Evolutionary conservation across 2,797 vertebrate species (phyloP).

Genomic region (Rhinogobio ventralis): DNA sequence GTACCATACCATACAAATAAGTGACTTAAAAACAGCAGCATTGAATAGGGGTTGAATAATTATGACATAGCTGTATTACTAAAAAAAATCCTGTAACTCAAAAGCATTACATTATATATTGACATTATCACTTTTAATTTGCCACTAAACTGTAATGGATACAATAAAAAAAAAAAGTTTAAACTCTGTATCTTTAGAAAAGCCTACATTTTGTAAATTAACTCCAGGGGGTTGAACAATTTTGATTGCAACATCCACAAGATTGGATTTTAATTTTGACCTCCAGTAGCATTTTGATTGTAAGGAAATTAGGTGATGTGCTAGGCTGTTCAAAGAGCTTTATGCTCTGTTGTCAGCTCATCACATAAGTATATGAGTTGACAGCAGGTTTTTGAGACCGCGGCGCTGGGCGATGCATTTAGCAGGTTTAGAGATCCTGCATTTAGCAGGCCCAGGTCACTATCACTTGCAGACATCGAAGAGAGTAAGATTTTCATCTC

Average conservation of each 20-base stretch:
- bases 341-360: constrained; percentile 65
- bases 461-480: constrained; percentile 72
- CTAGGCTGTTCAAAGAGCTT: constrained; percentile 60
- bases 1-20: too few species aligned
- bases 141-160: too few species aligned
- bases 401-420: constrained; percentile 57
- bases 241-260: neutral
- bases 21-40: too few species aligned
- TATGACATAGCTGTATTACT: too few species aligned
- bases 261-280: neutral
- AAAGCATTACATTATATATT: too few species aligned
- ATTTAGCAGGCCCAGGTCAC: constrained; percentile 53
- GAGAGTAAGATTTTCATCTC: constrained; percentile 67
- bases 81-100: too few species aligned
- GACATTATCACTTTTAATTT: too few species aligned
- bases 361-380: constrained; percentile 47
- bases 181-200: too few species aligned
- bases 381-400: constrained; percentile 63
- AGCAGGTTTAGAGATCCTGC: constrained; percentile 54
- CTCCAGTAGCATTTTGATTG: neutral
- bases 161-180: too few species aligned
- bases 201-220: too few species aligned
- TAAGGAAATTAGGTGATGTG: constrained; percentile 12
- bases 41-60: too few species aligned
- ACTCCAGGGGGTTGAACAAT: too few species aligned